These are phyloP conservation scores for Pseudomyrmex concolor DNA, from an alignment of 1,140 invertebrate genomes.

Conservation along the genomic window DNA sequence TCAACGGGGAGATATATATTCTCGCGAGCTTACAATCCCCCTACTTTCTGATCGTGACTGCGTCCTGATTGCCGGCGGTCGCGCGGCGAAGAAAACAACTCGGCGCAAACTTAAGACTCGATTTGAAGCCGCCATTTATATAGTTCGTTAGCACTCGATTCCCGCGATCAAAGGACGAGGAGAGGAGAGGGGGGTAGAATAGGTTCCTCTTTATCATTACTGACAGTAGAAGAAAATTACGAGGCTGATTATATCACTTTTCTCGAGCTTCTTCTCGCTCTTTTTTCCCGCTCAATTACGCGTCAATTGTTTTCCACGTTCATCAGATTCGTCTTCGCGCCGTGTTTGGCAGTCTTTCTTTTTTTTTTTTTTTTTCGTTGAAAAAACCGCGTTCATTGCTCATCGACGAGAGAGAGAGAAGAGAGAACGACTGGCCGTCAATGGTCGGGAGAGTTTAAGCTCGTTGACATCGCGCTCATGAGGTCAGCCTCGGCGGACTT, in stretches of 20 bases:
- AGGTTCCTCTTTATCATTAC: background rate
- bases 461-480: constrained; percentile 81
- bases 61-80: constrained; percentile 17
- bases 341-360: constrained; percentile 2
- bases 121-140: constrained; percentile 21
- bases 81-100: constrained; percentile 36
- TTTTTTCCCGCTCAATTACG: constrained; percentile 1
- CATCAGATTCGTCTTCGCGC: constrained; percentile 20
- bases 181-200: background rate
- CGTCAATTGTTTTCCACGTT: constrained; percentile 38
- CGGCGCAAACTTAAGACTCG: constrained; percentile 1
- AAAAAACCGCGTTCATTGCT: background rate
- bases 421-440: constrained; percentile 28
- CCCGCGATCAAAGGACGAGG: background rate
- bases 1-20: constrained; percentile 30
- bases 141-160: constrained; percentile 24
- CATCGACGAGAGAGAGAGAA: background rate
- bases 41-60: constrained; percentile 40
- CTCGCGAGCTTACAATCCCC: constrained; percentile 26
- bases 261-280: background rate
- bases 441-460: constrained; percentile 75
- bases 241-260: constrained; percentile 17
- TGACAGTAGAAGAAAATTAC: constrained; percentile 8
- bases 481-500: constrained; percentile 80
- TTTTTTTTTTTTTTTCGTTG: no score